These are phyloP conservation scores for Epizoanthus ramosus DNA, from an alignment of 92 coral and sea anemone genomes.

Conservation along the genomic window DNA sequence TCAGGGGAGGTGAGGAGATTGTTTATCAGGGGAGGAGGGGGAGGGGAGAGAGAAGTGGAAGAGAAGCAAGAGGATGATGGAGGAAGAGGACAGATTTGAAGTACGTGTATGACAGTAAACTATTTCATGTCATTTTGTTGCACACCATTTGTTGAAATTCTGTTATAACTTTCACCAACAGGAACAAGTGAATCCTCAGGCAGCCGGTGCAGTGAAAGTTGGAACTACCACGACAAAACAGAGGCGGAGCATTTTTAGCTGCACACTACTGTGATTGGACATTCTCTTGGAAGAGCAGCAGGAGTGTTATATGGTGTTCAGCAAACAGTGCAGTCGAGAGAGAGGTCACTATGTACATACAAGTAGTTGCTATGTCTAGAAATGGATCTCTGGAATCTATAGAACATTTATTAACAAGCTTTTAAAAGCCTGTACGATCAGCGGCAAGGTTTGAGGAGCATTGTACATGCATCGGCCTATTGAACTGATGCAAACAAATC, in stretches of 20 bases:
- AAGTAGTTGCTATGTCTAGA: background rate
- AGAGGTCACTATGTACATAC: background rate
- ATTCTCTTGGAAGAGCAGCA: background rate
- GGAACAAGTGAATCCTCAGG: slow-evolving; percentile 87
- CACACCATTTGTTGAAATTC: no score
- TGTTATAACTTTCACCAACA: slow-evolving; percentile 26
- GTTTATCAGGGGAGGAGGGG: no score
- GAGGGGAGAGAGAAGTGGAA: no score
- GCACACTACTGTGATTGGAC: slow-evolving; percentile 23
- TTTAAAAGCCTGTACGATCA: background rate
- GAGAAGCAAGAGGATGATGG: no score
- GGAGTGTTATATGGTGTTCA: slow-evolving; percentile 2
- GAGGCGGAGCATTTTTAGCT: slow-evolving; percentile 23
- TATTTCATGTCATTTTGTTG: background rate
- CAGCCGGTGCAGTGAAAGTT: slow-evolving; percentile 73
- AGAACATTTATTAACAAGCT: background rate
- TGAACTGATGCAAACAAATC: background rate
- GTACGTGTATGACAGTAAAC: background rate
- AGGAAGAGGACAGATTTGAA: no score
- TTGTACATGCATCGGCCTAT: background rate
- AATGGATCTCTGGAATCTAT: background rate
- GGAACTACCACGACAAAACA: slow-evolving; percentile 32
- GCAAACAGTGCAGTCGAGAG: slow-evolving; percentile 12
- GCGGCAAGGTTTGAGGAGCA: no score
- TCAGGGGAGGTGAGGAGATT: no score